Base-by-base conservation (phyloP, 2,113 vertebrate genomes). In the Nestor notabilis region DNA sequence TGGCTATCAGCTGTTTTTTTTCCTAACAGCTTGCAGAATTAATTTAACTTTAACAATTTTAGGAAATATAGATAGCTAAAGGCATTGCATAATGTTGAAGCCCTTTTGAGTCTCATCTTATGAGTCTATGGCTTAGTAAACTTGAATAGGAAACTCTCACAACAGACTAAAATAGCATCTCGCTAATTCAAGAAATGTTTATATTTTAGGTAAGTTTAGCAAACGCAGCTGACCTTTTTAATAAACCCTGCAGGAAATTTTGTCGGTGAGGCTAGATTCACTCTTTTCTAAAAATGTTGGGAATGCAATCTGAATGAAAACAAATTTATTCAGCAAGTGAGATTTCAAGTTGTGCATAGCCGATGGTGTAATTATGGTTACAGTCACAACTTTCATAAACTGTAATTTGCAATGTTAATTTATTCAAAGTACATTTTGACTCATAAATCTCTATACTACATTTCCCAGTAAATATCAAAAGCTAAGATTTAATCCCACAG, bases 321-420 rank as follows among this genome's bases (percentile, higher is more conserved):
- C 49, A 97, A 96, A 97, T 91, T 65, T 93, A 89, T 91, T 94
- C 66, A 91, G 63, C 44, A 75, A 94, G 90, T 19, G 23, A 90
- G 93, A 88, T 93, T 92, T 94, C 60, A 72, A 94, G 75, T 92
- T 83, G 49, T 87, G 63, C 69, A 43, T 25, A 93, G 63, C 55
- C 85, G 77, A 21, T n/a, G 17, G 55, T 72, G 60, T 71, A 96
- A 97, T 97, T 95, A 91, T 37, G 28, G 41, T 76, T 93, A 58
- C 47, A 96, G 56, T 68, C 46, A 66, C 80, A 95, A 94, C 74
- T 90, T 95, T 60, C 65, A 88, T 85, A 93, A 87, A 43, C 71
- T 80, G 29, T 49, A 96, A 96, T 96, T 97, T 93, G 66, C 53
- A 94, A 93, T 87, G 68, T 71, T 85, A 95, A 95, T 89, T 92